Evolutionary conservation across 1,140 invertebrate genomes (phyloP), one percentile per base, ranked within the genome.

Genomic region (Hycleus cichorii): DNA sequence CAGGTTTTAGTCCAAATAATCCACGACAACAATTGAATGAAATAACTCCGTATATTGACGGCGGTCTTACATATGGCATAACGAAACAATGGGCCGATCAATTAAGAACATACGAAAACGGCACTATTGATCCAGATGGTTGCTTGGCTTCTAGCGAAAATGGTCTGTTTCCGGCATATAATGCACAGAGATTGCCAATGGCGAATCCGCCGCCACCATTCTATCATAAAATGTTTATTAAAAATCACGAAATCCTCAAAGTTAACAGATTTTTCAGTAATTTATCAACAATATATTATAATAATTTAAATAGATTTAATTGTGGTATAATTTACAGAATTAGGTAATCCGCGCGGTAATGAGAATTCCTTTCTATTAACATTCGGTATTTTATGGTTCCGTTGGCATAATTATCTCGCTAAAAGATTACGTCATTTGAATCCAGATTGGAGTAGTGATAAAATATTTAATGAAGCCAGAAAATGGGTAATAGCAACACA

Each of bases 321-420:
- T 55, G 12, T 56, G 3, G 38, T 18, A 18, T 39, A 43, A 39
- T 32, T 57, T 69, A 26, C 58, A 85, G 83, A 78, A 64, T 65
- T 85, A 12, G 83, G 83, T 38, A 83, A 85, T 68, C 77, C 77
- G 3, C 71, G 83, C 60, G 79, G 78, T 2, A 83, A 85, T 67
- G 64, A 65, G 72, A 85, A 79, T 64, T 74, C 78, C 6, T 81
- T 80, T 60, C 65, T 81, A 3, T 62, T 80, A 27, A 75, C 76
- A 4, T 78, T 84, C 54, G 78, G 78, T 11, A 68, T 85, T 9
- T 56, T 86, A 40, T 83, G 83, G 74, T 83, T 81, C 64, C 76
- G 81, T 2, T 85, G 80, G 79, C 84, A 86, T 64, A 86, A 86
- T 69, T 60, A 68, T 26, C 39, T 84, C 11, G 83, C 82, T 1